Evolutionary conservation across 2,113 vertebrate species (phyloP).

Genomic region (Etheostoma cragini): DNA sequence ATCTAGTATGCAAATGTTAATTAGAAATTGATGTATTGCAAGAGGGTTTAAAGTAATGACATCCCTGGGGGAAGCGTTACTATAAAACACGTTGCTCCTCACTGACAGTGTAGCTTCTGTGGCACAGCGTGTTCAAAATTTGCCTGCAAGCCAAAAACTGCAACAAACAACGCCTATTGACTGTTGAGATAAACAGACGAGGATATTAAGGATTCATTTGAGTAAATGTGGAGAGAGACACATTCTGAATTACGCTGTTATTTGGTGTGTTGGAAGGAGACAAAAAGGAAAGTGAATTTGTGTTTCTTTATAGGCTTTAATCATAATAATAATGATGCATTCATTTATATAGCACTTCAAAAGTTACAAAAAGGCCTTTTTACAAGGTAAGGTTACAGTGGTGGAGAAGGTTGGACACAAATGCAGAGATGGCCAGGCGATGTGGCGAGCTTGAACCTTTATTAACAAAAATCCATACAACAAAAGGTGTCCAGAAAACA

Average conservation of each 20-base stretch:
- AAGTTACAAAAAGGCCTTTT: too few species aligned
- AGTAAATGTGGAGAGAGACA: slow-evolving; percentile 20
- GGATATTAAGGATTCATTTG: slow-evolving; percentile 31
- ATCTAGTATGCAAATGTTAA: slow-evolving; percentile 78
- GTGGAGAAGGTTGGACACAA: too few species aligned
- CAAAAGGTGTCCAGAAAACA: too few species aligned
- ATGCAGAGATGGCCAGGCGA: too few species aligned
- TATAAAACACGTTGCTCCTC: slow-evolving; percentile 52
- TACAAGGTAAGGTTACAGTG: too few species aligned
- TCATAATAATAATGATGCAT: too few species aligned
- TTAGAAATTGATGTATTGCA: slow-evolving; percentile 81
- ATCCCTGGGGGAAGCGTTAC: slow-evolving; percentile 58
- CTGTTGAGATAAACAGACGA: slow-evolving; percentile 44
- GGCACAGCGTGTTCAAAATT: slow-evolving; percentile 51
- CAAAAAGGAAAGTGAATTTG: not conserved
- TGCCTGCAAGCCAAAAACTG: slow-evolving; percentile 48
- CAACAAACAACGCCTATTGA: slow-evolving; percentile 1
- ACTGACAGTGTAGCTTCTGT: slow-evolving; percentile 50
- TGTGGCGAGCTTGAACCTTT: too few species aligned
- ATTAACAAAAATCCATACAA: too few species aligned
- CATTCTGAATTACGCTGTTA: slow-evolving; percentile 7
- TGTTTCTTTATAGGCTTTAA: not conserved
- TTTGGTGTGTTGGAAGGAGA: slow-evolving; percentile 8
- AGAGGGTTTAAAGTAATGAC: slow-evolving; percentile 77
- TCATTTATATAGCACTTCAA: too few species aligned